phyloP scores from a whole-genome alignment of 2,888 invertebrate species.

The Pterobdella sp. region DNA sequence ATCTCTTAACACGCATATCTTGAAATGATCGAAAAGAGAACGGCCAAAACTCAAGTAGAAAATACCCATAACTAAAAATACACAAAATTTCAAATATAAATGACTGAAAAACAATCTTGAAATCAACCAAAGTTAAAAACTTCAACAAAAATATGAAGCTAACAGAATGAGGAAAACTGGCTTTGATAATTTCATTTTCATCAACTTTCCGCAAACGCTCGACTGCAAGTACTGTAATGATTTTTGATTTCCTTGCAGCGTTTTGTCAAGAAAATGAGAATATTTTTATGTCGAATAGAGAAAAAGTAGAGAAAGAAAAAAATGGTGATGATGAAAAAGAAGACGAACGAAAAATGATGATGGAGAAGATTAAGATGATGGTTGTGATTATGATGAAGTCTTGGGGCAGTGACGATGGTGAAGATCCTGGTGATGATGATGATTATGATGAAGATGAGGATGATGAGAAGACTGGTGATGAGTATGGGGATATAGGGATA shows the following conservation, averaged over 20 bases:
- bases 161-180: no score
- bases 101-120: no score
- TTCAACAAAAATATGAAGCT: not conserved
- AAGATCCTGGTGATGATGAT: not conserved
- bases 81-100: no score
- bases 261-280: no score
- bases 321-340: not conserved
- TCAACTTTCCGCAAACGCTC: no score
- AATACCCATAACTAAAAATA: no score
- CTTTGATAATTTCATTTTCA: no score
- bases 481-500: not conserved
- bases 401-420: not conserved
- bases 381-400: not conserved
- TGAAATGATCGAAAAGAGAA: no score
- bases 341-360: not conserved
- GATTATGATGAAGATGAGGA: not conserved
- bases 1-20: no score
- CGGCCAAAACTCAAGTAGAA: no score
- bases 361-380: not conserved
- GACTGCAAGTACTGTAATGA: no score
- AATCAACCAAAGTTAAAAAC: not conserved
- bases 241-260: no score
- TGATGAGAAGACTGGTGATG: not conserved
- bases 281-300: not conserved
- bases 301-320: not conserved